phyloP scores from a whole-genome alignment of 2,888 invertebrate species.

The Spodoptera picta region DNA sequence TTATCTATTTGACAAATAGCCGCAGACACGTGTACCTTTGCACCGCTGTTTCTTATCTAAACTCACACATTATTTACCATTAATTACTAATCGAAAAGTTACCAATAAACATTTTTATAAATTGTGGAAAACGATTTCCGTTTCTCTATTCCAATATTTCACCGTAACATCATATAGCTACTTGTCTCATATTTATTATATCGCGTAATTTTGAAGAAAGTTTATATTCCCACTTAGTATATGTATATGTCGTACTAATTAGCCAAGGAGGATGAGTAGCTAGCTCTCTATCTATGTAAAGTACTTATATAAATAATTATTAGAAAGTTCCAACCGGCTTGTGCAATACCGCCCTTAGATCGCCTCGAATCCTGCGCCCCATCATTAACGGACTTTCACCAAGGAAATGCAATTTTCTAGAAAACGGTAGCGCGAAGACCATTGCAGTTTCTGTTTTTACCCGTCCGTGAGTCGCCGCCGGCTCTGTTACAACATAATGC shows the following conservation, averaged over 20 bases:
- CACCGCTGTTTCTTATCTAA: slow-evolving; percentile 23
- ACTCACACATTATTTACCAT: slow-evolving; percentile 37
- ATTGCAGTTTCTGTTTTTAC: slow-evolving; percentile 83
- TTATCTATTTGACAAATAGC: slow-evolving; percentile 55
- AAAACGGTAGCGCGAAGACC: slow-evolving; percentile 86
- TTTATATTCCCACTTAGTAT: slow-evolving; percentile 54
- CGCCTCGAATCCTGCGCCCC: slow-evolving; percentile 78
- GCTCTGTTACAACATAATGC: slow-evolving; percentile 80
- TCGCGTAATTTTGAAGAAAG: slow-evolving; percentile 54
- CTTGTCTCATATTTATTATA: slow-evolving; percentile 43
- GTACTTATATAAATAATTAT: slow-evolving; percentile 67
- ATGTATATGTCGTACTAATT: slow-evolving; percentile 60
- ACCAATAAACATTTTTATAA: slow-evolving; percentile 17
- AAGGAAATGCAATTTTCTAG: slow-evolving; percentile 88
- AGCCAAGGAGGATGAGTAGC: slow-evolving; percentile 65
- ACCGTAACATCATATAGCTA: slow-evolving; percentile 20
- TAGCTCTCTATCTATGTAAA: slow-evolving; percentile 57
- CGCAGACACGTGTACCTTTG: slow-evolving; percentile 22
- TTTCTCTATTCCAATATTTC: slow-evolving; percentile 25
- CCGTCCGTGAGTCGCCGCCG: slow-evolving; percentile 77
- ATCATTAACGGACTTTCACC: slow-evolving; percentile 85
- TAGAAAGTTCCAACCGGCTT: slow-evolving; percentile 69
- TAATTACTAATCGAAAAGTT: slow-evolving; percentile 30
- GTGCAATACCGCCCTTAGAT: slow-evolving; percentile 79
- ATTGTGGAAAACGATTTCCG: slow-evolving; percentile 37